Evolutionary conservation across 2,797 vertebrate genomes (phyloP).

Genomic region (Ambastaia sidthimunki): DNA sequence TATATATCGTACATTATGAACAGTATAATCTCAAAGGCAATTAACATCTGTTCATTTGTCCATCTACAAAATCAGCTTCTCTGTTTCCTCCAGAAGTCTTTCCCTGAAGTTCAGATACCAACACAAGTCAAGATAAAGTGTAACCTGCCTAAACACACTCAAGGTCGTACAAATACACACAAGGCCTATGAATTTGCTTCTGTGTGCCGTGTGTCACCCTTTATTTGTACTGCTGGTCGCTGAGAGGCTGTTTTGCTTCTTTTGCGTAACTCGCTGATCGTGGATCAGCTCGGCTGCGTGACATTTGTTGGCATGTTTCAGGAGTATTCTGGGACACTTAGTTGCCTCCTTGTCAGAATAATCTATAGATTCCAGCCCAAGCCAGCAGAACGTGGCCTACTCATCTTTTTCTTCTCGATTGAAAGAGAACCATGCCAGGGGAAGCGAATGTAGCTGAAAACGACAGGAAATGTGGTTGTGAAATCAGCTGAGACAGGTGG

Average conservation of each 20-base stretch:
- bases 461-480: slow-evolving; percentile 58
- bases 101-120: slow-evolving; percentile 36
- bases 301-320: slow-evolving; percentile 36
- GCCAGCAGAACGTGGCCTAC: slow-evolving; percentile 26
- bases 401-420: slow-evolving; percentile 27
- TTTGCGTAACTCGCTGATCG: slow-evolving; percentile 17
- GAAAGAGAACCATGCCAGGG: slow-evolving; percentile 27
- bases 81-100: background rate
- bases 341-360: slow-evolving; percentile 40
- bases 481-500: slow-evolving; percentile 61
- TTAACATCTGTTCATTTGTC: background rate
- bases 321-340: slow-evolving; percentile 19
- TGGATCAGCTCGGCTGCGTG: slow-evolving; percentile 15
- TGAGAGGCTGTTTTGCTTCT: slow-evolving; percentile 11
- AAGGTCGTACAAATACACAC: slow-evolving; percentile 51
- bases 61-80: slow-evolving; percentile 31
- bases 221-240: slow-evolving; percentile 39
- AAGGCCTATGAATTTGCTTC: background rate
- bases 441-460: slow-evolving; percentile 11
- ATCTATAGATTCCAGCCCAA: slow-evolving; percentile 34
- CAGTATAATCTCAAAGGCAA: too few relatives aligned
- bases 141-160: slow-evolving; percentile 26
- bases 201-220: slow-evolving; percentile 15
- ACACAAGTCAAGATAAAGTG: slow-evolving; percentile 13
- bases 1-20: too few relatives aligned